Conservation (phyloP, 2,797 vertebrate species). For the Loris lydekkerianus region DNA sequence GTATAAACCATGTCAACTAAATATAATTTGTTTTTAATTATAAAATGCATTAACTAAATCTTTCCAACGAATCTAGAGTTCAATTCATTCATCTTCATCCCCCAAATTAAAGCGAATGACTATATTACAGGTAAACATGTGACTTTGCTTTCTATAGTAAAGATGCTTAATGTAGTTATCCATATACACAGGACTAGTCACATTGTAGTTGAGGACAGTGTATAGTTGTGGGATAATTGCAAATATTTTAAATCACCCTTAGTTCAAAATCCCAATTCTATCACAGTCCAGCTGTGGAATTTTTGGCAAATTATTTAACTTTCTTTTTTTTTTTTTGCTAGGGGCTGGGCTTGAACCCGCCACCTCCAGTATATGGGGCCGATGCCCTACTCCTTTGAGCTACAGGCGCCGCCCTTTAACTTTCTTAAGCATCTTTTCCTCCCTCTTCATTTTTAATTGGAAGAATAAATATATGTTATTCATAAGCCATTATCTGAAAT, state of each 20-base stretch:
- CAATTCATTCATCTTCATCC: not conserved
- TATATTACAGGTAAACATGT: conserved; percentile 5
- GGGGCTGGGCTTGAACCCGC: no score
- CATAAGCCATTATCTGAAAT: conserved; percentile 17
- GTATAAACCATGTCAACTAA: conserved; percentile 21
- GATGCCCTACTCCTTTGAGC: no score
- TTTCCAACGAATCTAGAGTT: not conserved
- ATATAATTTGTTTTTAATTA: conserved; percentile 36
- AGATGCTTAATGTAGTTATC: not conserved
- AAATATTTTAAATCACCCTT: not conserved
- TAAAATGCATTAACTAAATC: conserved; percentile 35
- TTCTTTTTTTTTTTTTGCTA: not conserved
- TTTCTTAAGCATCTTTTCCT: not conserved
- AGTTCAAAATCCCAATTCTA: not conserved
- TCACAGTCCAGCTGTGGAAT: not conserved
- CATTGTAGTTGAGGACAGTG: not conserved
- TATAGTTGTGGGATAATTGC: not conserved
- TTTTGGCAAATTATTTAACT: conserved; percentile 24
- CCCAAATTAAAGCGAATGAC: not conserved
- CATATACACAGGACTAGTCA: not conserved
- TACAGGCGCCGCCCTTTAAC: not conserved
- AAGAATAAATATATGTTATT: conserved; percentile 20
- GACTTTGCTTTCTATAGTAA: not conserved
- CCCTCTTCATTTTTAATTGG: not conserved
- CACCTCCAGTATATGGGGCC: no score